A percentile compares a stretch with the other conserved stretches of the same genome.
Conservation (phyloP, 2,797 vertebrate species). For the Myotis pilosus region DNA sequence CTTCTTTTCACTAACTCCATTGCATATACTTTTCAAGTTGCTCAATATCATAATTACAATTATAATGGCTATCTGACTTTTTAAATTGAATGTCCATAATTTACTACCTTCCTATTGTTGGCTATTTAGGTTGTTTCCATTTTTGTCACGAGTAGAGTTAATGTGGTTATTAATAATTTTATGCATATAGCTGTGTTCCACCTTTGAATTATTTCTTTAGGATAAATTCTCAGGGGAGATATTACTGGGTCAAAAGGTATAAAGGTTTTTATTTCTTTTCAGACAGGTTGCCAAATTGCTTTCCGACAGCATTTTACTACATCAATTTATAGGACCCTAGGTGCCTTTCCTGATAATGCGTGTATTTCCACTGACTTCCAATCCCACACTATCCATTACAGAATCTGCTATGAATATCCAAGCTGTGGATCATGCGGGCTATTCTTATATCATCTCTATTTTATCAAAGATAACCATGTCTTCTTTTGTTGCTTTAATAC, state of each 20-base stretch:
- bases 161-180: conserved; percentile 66
- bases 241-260: conserved; percentile 69
- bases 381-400: background rate
- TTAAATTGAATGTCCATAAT: background rate
- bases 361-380: background rate
- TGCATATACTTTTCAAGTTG: background rate
- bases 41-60: background rate
- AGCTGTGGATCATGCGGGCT: background rate
- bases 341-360: background rate
- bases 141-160: background rate
- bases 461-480: background rate
- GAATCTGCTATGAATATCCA: background rate
- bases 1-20: background rate
- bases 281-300: conserved; percentile 69
- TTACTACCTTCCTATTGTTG: background rate
- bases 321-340: conserved; percentile 60
- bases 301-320: conserved; percentile 63
- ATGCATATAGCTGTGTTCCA: conserved; percentile 42
- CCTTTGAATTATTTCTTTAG: conserved; percentile 57
- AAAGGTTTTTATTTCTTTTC: conserved; percentile 69
- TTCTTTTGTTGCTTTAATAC: background rate
- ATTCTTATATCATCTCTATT: background rate
- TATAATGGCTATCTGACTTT: background rate
- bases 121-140: conserved; percentile 14
- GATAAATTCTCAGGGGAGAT: conserved; percentile 40